These are phyloP conservation scores for Antrozous pallidus DNA, from an alignment of 2,797 vertebrate genomes.

Conservation along the genomic window DNA sequence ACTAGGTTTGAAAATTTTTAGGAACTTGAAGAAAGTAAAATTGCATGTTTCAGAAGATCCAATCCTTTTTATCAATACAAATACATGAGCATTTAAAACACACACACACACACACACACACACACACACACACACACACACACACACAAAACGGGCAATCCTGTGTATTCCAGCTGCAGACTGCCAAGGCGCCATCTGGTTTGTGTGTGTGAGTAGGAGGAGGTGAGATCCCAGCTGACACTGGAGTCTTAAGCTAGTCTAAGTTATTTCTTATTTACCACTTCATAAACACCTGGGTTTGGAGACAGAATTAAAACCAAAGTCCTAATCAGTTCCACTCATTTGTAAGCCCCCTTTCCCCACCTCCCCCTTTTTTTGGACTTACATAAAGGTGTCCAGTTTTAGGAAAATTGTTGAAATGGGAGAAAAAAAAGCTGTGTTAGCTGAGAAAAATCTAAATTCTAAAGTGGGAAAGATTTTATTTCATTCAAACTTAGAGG, in stretches of 20 bases:
- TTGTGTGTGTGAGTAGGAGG: slow-evolving; percentile 70
- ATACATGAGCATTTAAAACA: slow-evolving; percentile 81
- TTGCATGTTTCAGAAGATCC: slow-evolving; percentile 74
- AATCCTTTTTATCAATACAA: slow-evolving; percentile 80
- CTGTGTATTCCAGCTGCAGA: slow-evolving; percentile 82
- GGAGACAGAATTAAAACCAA: slow-evolving; percentile 75
- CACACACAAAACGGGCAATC: too few species aligned
- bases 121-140: too few species aligned
- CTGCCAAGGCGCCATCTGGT: slow-evolving; percentile 84
- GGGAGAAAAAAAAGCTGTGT: slow-evolving; percentile 64
- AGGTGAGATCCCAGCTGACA: slow-evolving; percentile 80
- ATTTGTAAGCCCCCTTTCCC: slow-evolving; percentile 45
- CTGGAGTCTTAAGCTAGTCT: slow-evolving; percentile 76
- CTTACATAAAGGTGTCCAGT: slow-evolving; percentile 61
- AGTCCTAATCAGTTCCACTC: not conserved
- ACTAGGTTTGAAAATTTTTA: slow-evolving; percentile 66
- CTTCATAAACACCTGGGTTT: slow-evolving; percentile 76
- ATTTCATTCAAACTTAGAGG: slow-evolving; percentile 35
- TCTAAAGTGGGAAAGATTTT: slow-evolving; percentile 63
- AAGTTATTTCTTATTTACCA: slow-evolving; percentile 77
- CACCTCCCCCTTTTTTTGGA: slow-evolving; percentile 60
- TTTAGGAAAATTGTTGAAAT: slow-evolving; percentile 71
- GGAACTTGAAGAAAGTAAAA: slow-evolving; percentile 75
- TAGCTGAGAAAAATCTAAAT: slow-evolving; percentile 60
- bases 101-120: too few species aligned